phyloP scores from a whole-genome alignment of 2,797 vertebrate species.

The Coccyzus lansbergi region DNA sequence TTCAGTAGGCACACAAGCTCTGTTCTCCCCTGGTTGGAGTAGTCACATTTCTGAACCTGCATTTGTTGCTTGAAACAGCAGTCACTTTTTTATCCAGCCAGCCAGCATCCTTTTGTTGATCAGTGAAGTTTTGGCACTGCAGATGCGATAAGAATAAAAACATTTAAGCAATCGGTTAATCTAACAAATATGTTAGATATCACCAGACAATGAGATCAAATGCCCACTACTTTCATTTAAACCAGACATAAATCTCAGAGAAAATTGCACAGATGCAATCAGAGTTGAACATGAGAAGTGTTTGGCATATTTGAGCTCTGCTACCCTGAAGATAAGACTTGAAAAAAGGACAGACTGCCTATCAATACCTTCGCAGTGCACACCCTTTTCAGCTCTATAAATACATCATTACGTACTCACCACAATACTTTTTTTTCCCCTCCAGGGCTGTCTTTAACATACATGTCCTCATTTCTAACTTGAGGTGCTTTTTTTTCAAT shows the following conservation, averaged over 20 bases:
- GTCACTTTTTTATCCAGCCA: constrained; percentile 6
- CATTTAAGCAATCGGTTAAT: constrained; percentile 51
- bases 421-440: neutral
- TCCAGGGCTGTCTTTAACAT: neutral
- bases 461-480: constrained; percentile 1
- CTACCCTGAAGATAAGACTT: constrained; percentile 70
- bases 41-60: neutral
- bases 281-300: constrained; percentile 46
- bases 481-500: neutral
- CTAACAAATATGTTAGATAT: constrained; percentile 69
- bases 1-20: neutral
- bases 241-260: constrained; percentile 63
- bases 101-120: constrained; percentile 41
- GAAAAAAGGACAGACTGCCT: constrained; percentile 53
- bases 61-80: constrained; percentile 8
- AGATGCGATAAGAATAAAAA: constrained; percentile 65
- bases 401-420: constrained; percentile 52
- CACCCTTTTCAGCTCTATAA: constrained; percentile 71
- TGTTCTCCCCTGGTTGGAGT: neutral
- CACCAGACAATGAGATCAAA: constrained; percentile 45
- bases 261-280: constrained; percentile 71
- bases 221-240: constrained; percentile 51
- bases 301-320: constrained; percentile 68
- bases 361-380: constrained; percentile 67
- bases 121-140: constrained; percentile 58